Evolutionary conservation across 2,113 vertebrate species (phyloP), one percentile per base, ranked within the genome.

Genomic region (Syngnathus floridae): DNA sequence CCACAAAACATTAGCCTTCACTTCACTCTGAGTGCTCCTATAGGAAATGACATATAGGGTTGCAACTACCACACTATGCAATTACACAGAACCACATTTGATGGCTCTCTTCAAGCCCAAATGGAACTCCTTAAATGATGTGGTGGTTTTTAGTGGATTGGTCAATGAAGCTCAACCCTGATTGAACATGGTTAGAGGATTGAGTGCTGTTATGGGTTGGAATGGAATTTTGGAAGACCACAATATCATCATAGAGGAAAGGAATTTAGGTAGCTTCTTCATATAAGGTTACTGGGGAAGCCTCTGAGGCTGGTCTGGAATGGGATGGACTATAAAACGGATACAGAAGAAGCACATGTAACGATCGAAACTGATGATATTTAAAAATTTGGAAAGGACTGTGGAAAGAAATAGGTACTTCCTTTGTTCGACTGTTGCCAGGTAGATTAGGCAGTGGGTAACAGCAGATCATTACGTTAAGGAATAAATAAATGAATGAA

Each of bases 11-110:
- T 88, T 87, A 89, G 81, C 70, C 22, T 69, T 71, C 82, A 87
- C 83, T 89, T 81, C 73, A 66, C 73, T 70, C 68, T 70, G 73
- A 89, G 84, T 82, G 84, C 83, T 86, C 82, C 84, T 85, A 81
- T 81, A 87, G 84, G 85, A 86, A 81, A 78, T 80, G 64, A 77
- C 76, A 75, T 77, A 85, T 75, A 79, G 65, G 60, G 74, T 82
- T 85, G 69, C 80, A 78, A 69, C 61, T 74, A 84, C 82, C 78
- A 74, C 83, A 85, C 72, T 85, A 89, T 84, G 70, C 74, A 71
- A 85, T 89, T 86, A 85, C 26, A 72, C 19, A 68, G 54, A 76
- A 84, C 87, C 87, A 64, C 85, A 82, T 49, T 63, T 17, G 72
- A 76, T 77, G 77, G 78, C 12, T 52, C 67, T 78, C 77, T 75